Conservation (phyloP, 2,888 invertebrate genomes). For the Idaea straminata region DNA sequence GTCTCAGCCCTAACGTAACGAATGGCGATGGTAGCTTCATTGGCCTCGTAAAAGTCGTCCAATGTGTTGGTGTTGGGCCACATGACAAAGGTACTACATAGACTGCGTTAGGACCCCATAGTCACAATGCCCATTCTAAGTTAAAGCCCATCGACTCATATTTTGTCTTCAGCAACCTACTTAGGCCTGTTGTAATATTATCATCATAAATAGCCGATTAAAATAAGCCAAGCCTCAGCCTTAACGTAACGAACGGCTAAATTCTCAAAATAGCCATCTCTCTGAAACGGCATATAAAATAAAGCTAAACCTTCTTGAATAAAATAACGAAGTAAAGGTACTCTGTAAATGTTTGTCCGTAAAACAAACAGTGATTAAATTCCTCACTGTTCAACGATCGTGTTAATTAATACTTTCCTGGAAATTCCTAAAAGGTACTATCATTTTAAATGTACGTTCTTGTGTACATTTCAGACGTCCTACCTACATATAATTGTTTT, state of each 20-base stretch:
- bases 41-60: too few species aligned
- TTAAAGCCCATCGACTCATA: too few species aligned
- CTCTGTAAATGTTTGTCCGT: background rate
- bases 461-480: slow-evolving; percentile 1
- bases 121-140: too few species aligned
- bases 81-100: too few species aligned
- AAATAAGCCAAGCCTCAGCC: background rate
- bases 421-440: background rate
- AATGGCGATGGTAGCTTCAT: too few species aligned
- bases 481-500: background rate
- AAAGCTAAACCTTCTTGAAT: background rate
- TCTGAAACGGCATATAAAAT: background rate
- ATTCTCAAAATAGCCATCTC: background rate
- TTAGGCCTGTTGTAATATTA: background rate
- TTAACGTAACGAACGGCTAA: background rate
- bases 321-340: background rate
- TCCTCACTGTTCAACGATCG: background rate
- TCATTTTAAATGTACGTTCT: background rate
- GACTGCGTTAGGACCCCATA: too few species aligned
- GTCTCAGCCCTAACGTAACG: background rate
- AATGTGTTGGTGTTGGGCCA: too few species aligned
- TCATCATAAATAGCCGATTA: background rate
- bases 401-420: slow-evolving; percentile 1
- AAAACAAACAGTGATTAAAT: slow-evolving; percentile 1
- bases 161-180: too few species aligned